phyloP scores from a whole-genome alignment of 2,888 invertebrate species.

The Heliconius ismenius region DNA sequence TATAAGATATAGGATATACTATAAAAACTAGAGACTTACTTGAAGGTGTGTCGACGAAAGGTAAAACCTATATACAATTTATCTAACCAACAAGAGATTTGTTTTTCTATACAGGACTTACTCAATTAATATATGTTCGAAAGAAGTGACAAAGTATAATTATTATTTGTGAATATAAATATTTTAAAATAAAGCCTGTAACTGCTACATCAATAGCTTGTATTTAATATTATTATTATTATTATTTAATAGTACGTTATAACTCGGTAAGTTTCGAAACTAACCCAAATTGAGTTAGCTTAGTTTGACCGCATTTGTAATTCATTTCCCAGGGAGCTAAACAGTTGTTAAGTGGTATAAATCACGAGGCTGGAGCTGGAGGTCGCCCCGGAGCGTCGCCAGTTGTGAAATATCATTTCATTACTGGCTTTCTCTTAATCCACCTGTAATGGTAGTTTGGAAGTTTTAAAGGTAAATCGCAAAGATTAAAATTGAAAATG shows the following conservation, averaged over 20 bases:
- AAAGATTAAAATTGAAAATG: background rate
- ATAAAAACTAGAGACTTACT: too few species aligned
- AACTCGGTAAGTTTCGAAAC: conserved; percentile 9
- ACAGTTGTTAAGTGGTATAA: conserved; percentile 16
- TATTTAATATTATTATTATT: background rate
- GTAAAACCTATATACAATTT: too few species aligned
- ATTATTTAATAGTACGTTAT: background rate
- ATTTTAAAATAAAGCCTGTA: too few species aligned
- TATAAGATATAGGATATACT: too few species aligned
- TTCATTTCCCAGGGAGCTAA: conserved; percentile 35
- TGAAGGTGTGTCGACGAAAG: too few species aligned
- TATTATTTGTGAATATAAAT: too few species aligned
- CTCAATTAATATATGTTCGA: too few species aligned
- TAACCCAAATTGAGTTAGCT: conserved; percentile 23
- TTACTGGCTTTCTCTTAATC: conserved; percentile 7
- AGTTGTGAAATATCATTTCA: conserved; percentile 15
- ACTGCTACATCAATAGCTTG: background rate
- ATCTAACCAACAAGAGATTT: too few species aligned
- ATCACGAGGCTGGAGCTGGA: background rate
- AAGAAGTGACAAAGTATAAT: too few species aligned
- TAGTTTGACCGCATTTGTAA: conserved; percentile 28
- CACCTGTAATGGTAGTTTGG: conserved; percentile 10
- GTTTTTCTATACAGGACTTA: too few species aligned
- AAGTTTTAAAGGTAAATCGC: conserved; percentile 5
- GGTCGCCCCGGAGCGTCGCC: conserved; percentile 3